These are phyloP conservation scores for Limonius californicus DNA, from an alignment of 1,140 invertebrate genomes.

Conservation along the genomic window DNA sequence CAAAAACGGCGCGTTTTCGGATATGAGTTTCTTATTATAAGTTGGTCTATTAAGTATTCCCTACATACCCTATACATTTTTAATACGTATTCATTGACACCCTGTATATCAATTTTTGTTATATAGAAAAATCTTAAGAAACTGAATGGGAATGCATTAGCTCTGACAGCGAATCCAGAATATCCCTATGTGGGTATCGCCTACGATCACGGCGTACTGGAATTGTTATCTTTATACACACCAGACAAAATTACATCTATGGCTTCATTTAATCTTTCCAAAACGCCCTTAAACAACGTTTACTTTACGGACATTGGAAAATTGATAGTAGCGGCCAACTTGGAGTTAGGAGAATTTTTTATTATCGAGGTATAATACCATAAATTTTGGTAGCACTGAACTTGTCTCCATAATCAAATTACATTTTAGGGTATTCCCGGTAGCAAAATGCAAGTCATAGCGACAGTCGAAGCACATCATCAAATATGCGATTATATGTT, in stretches of 20 bases:
- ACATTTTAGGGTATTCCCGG: constrained; percentile 35
- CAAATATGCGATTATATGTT: constrained; percentile 37
- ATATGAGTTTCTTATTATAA: too few relatives aligned
- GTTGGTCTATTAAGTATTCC: too few relatives aligned
- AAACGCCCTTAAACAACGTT: constrained; percentile 38
- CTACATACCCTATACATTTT: too few relatives aligned
- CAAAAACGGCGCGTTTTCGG: too few relatives aligned
- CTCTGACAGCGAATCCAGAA: constrained; percentile 32
- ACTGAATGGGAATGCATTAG: too few relatives aligned
- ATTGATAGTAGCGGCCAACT: constrained; percentile 40
- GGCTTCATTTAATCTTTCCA: constrained; percentile 40
- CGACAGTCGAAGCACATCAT: constrained; percentile 15
- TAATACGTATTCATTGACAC: too few relatives aligned
- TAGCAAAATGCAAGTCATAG: constrained; percentile 25
- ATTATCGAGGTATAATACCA: constrained; percentile 40
- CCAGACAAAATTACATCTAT: constrained; percentile 28
- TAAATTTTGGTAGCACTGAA: too few relatives aligned
- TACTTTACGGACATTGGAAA: constrained; percentile 43
- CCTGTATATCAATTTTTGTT: too few relatives aligned
- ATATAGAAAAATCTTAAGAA: too few relatives aligned
- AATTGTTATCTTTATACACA: constrained; percentile 36
- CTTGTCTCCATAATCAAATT: constrained; percentile 2
- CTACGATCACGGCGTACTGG: constrained; percentile 29
- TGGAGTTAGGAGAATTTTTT: constrained; percentile 43
- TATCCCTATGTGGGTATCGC: constrained; percentile 40